Evolutionary conservation across 2,888 invertebrate genomes (phyloP).

Genomic region (Oscheius sp.): DNA sequence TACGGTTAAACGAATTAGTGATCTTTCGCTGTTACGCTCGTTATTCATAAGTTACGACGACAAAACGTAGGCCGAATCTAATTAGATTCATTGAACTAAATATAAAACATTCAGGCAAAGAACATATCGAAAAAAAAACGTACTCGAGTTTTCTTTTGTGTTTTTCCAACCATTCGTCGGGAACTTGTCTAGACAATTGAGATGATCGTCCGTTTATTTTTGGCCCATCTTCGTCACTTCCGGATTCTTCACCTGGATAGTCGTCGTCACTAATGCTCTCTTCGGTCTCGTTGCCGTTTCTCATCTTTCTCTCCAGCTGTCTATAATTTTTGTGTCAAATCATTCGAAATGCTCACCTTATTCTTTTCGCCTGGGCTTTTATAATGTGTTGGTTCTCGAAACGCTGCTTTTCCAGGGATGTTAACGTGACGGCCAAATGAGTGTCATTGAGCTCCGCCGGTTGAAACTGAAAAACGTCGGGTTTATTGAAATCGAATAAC

Average conservation of each 20-base stretch:
- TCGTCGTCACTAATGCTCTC: constrained; percentile 13
- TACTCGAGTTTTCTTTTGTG: constrained; percentile 26
- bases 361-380: constrained; percentile 42
- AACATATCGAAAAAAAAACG: background rate
- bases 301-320: constrained; percentile 11
- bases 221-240: background rate
- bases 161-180: constrained; percentile 21
- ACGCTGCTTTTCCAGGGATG: constrained; percentile 42
- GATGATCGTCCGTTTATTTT: constrained; percentile 6
- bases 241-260: constrained; percentile 14
- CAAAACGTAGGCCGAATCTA: too few species aligned
- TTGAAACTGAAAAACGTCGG: constrained; percentile 46
- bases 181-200: background rate
- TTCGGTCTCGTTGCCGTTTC: constrained; percentile 7
- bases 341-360: constrained; percentile 38
- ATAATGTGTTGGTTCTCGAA: constrained; percentile 48
- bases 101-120: background rate
- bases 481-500: background rate
- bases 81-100: too few species aligned
- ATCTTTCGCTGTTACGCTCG: too few species aligned
- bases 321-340: background rate
- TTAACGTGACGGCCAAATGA: constrained; percentile 49
- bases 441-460: constrained; percentile 56
- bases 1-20: too few species aligned
- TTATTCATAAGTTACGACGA: too few species aligned